These are phyloP conservation scores for Sebastes elongatus DNA, from an alignment of 2,797 vertebrate genomes.

Conservation along the genomic window DNA sequence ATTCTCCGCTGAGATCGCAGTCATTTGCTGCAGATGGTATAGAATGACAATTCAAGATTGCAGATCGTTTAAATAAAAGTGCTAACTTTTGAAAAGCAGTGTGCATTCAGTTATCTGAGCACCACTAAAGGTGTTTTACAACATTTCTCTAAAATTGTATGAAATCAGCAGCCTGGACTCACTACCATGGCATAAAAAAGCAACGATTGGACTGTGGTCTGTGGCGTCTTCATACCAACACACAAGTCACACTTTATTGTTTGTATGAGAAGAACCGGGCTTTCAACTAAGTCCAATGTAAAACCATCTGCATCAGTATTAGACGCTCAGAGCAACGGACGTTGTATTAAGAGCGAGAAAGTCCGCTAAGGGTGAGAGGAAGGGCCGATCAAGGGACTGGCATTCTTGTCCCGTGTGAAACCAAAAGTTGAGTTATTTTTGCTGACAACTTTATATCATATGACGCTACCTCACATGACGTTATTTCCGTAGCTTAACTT, in stretches of 20 bases:
- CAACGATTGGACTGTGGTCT: too few relatives aligned
- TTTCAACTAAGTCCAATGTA: background rate
- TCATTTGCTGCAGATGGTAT: conserved; percentile 28
- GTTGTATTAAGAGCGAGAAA: background rate
- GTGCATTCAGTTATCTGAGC: conserved; percentile 1
- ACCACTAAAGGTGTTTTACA: background rate
- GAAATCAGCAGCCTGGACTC: too few relatives aligned
- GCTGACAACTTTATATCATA: too few relatives aligned
- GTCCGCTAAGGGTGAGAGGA: too few relatives aligned
- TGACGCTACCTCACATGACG: too few relatives aligned
- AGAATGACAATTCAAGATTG: conserved; percentile 44
- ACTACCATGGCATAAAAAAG: too few relatives aligned
- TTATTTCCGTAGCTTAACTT: too few relatives aligned
- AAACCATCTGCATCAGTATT: background rate
- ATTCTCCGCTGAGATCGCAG: conserved; percentile 40
- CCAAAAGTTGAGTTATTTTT: too few relatives aligned
- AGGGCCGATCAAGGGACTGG: too few relatives aligned
- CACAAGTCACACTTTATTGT: too few relatives aligned
- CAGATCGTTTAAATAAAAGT: conserved; percentile 34
- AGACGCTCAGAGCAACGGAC: background rate
- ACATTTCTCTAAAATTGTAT: background rate
- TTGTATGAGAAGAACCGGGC: accelerated
- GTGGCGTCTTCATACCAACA: too few relatives aligned
- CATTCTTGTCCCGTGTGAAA: too few relatives aligned
- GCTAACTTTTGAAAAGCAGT: conserved; percentile 6